These are phyloP conservation scores for Euura lappo DNA, from an alignment of 1,140 invertebrate species.

Conservation along the genomic window DNA sequence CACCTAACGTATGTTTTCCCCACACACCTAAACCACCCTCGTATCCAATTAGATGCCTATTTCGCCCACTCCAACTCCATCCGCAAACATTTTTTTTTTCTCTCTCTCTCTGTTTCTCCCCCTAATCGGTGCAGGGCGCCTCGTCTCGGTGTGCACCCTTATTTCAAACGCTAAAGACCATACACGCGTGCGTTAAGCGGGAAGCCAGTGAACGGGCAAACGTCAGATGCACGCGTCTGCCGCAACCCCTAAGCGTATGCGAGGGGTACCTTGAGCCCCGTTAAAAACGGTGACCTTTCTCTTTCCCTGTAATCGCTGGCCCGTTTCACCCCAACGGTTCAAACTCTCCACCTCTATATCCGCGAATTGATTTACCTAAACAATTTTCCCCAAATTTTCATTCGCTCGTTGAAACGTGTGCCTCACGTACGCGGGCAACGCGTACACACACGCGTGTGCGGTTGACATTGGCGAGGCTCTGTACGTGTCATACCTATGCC, in stretches of 20 bases:
- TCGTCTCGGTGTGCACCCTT: conserved; percentile 21
- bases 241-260: background rate
- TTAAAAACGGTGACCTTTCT: no score
- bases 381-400: conserved; percentile 47
- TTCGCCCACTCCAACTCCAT: background rate
- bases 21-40: background rate
- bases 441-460: conserved; percentile 25
- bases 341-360: background rate
- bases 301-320: no score
- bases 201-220: conserved; percentile 33
- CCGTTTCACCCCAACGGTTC: no score
- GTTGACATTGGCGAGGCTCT: conserved; percentile 34
- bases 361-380: conserved; percentile 47
- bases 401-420: conserved; percentile 13
- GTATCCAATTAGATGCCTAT: conserved; percentile 5
- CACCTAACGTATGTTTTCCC: background rate
- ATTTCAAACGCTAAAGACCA: conserved; percentile 41
- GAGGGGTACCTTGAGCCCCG: background rate
- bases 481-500: background rate
- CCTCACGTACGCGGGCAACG: conserved; percentile 14
- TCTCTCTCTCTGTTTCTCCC: background rate
- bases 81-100: background rate
- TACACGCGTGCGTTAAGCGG: conserved; percentile 29
- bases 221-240: conserved; percentile 40
- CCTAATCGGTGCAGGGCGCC: background rate